Conservation (phyloP, 2,888 invertebrate species). For the Pristionchus entomophagus region DNA sequence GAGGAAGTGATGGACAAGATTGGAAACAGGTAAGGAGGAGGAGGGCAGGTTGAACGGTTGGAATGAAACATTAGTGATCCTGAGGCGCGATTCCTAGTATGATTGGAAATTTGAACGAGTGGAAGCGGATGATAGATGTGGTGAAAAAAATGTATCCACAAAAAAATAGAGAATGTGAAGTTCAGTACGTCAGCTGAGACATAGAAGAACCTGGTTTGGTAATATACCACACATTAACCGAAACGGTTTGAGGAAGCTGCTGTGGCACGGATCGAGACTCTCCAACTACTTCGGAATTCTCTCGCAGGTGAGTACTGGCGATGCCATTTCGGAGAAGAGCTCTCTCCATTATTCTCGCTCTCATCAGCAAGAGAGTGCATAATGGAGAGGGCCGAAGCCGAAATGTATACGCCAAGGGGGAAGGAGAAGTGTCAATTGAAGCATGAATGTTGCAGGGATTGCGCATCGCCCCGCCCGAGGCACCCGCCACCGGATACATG, state of each 20-base stretch:
- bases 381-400: no score
- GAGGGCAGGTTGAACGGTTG: background rate
- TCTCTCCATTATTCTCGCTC: no score
- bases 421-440: no score
- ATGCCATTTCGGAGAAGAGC: no score
- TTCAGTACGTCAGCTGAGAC: no score
- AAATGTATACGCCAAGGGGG: no score
- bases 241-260: conserved; percentile 76
- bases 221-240: background rate
- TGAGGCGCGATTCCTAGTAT: background rate
- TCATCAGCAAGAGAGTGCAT: no score
- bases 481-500: conserved; percentile 79
- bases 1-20: conserved; percentile 72
- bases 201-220: no score
- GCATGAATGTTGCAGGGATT: conserved; percentile 74
- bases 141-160: no score
- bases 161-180: no score
- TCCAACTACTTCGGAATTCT: conserved; percentile 79
- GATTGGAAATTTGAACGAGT: background rate
- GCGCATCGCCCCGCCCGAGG: conserved; percentile 79
- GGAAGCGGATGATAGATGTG: background rate
- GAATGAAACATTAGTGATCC: background rate
- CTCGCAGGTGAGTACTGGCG: conserved; percentile 67
- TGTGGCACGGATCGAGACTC: conserved; percentile 79
- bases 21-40: conserved; percentile 76